Evolutionary conservation across 2,113 vertebrate species (phyloP).

Genomic region (Nanorana parkeri): DNA sequence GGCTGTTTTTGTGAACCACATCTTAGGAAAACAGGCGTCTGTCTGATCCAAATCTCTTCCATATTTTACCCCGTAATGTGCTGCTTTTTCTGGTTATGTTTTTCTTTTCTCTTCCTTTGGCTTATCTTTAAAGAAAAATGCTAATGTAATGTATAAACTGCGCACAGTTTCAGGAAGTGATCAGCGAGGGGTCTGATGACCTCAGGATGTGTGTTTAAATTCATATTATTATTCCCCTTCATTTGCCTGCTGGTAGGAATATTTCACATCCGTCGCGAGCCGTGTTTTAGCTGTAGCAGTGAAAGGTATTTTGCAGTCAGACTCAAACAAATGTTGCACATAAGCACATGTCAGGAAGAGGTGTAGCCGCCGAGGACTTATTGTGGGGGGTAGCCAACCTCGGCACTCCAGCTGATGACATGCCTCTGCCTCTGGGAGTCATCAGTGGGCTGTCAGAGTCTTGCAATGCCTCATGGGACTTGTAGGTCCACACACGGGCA

Average conservation of each 20-base stretch:
- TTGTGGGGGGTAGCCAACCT: no score
- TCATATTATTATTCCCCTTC: conserved; percentile 7
- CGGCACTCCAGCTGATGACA: no score
- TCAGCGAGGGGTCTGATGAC: background rate
- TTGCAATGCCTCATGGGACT: no score
- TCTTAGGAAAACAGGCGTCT: background rate
- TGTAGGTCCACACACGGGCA: no score
- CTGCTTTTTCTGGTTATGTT: background rate
- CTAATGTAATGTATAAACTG: conserved; percentile 20
- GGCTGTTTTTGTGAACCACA: background rate
- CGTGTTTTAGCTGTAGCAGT: no score
- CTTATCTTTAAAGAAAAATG: conserved; percentile 26
- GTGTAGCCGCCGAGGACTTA: no score
- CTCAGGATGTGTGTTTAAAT: background rate
- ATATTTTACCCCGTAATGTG: conserved; percentile 14
- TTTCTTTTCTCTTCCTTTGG: background rate
- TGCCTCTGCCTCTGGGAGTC: no score
- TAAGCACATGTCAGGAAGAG: no score
- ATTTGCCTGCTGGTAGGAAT: background rate
- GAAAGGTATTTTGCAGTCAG: no score
- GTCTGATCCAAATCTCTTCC: background rate
- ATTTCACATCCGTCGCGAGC: background rate
- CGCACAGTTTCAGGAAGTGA: conserved; percentile 5
- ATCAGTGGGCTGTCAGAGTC: no score
- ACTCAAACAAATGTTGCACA: no score